Base-by-base conservation (phyloP, 2,113 vertebrate species). In the Guaruba guarouba region DNA sequence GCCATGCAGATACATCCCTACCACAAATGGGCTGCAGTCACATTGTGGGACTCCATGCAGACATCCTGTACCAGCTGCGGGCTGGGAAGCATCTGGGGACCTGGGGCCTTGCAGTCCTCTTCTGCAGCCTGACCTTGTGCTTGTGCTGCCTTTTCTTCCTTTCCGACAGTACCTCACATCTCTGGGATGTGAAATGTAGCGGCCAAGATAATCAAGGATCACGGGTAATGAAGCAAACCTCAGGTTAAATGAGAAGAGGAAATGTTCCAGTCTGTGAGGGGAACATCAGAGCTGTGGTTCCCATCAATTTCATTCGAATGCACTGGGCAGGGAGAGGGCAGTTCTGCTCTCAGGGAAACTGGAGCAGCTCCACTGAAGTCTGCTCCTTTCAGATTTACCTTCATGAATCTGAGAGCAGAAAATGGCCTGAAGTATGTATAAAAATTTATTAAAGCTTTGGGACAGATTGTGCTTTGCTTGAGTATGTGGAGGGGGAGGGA, bases 401-500 rank as follows among this genome's bases (percentile, higher is more conserved):
- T 48, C 63, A 49, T 61, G 67, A 71, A 88, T 69, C 37, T 92
- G 35, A 88, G 54, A 90, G 41, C 79, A 88, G 70, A 88, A 93
- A 93, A 19, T 63, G 79, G 35, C 52, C 71, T 74, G 49, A 73
- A 77, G 10, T 61, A 73, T 20, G 41, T 69, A 33, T 81, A 77
- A 95, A 91, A 88, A 79, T 67, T 85, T 93, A 77, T 88, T 57
- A 77, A 93, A 70, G 54, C 63, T 97, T 82, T 96, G 92, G 64
- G 79, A 94, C 37, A 92, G 75, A 62, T 41, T 43, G 41, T 80
- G 44, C 37, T 92, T 90, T 76, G 28, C 79, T 66, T 70, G 88
- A 88, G 54, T 48, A 41, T 77, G 44, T 41, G 31, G 5, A 16
- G 69, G 27, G 86, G 39, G 66, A 90, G 18, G 41, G 67, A 93